Evolutionary conservation across 2,797 vertebrate species (phyloP), one percentile per base, ranked within the genome.

Genomic region (Crenichthys baileyi): DNA sequence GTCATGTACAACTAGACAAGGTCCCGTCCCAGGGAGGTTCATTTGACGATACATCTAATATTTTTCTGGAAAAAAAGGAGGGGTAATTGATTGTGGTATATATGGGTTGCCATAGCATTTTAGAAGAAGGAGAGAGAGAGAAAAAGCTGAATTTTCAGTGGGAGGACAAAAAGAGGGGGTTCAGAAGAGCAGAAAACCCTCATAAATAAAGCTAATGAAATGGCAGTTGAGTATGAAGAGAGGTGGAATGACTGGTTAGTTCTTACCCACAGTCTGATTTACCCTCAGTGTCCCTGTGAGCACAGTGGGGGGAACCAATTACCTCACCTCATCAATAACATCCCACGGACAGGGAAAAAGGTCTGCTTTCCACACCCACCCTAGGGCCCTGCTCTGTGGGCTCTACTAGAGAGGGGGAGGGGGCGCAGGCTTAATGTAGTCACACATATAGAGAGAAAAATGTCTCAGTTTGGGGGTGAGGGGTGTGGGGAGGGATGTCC

Each of bases 141-240:
- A 85, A 93, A 91, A 89, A 90, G 87, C 73, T 16, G 80, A 80
- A 79, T 92, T 94, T 93, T 92, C 81, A 85, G 88, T 85, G 83
- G 88, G 90, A 88, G 83, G 81, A 83, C 46, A 39, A 77, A 86
- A 79, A 91, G 87, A 87, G 87, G 91, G 93, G 85, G 83, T 91
- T 87, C 87, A 81, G 83, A 87, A 87, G 88, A 94, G 94, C 92
- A 91, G 90, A 92, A 80, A 87, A 85, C 87, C 90, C 85, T 92
- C 91, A 95, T 96, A 96, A 96, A 96, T 96, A 96, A 96, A 93
- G 91, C 93, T 94, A 96, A 96, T 96, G 95, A 95, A 96, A 96
- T 95, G 94, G 92, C 89, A 90, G 88, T 94, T 94, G 93, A 92
- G 93, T 93, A 90, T 92, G 83, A 86, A 92, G 92, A 94, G 92